A percentile compares a stretch with the other conserved stretches of the same genome.
These are phyloP conservation scores for Hydropotes inermis DNA, from an alignment of 2,113 vertebrate genomes.

Conservation along the genomic window DNA sequence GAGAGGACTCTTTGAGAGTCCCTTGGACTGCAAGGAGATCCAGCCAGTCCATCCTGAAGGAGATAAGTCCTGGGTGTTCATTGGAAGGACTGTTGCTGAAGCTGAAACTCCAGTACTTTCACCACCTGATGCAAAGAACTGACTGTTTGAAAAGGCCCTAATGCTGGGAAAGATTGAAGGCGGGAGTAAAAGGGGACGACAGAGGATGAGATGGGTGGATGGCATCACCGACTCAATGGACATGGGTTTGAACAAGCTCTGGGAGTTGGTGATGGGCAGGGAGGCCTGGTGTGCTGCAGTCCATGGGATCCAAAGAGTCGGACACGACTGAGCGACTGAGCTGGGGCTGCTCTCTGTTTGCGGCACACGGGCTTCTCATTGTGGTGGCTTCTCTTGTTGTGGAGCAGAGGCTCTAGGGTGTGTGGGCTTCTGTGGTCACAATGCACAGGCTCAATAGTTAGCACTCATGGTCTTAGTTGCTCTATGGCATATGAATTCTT, in stretches of 20 bases:
- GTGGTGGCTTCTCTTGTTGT: not conserved
- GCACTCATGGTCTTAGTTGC: accelerated
- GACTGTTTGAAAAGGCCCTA: not conserved
- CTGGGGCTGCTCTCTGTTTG: not conserved
- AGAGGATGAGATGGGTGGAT: not conserved
- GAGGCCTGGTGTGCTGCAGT: not conserved
- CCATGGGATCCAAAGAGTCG: not conserved
- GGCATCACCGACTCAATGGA: not conserved
- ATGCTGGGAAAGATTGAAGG: not conserved
- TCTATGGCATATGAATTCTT: not conserved
- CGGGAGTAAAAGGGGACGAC: not conserved
- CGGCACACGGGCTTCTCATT: not conserved
- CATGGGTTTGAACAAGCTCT: not conserved
- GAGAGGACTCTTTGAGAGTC: not conserved
- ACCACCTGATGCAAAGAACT: not conserved
- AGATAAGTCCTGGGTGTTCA: not conserved
- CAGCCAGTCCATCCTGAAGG: not conserved
- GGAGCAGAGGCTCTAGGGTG: not conserved
- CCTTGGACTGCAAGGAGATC: not conserved
- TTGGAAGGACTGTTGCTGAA: not conserved
- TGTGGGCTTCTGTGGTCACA: not conserved
- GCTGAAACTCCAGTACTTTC: not conserved
- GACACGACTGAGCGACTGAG: not conserved
- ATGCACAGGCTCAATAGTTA: not conserved
- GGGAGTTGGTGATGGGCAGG: not conserved